Evolutionary conservation across 1,140 invertebrate genomes (phyloP).

Genomic region (Drosophila murphyi): DNA sequence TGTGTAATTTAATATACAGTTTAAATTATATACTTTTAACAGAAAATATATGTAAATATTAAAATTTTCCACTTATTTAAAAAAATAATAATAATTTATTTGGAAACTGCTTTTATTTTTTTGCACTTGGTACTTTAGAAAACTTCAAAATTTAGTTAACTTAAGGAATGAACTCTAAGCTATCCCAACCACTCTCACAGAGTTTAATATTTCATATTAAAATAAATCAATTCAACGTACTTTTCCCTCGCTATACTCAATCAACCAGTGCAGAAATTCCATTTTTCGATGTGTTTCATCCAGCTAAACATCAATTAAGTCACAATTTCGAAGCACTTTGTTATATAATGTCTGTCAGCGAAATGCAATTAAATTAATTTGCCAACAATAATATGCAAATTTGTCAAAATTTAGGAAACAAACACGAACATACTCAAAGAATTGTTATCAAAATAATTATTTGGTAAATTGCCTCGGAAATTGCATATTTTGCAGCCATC

Average conservation of each 20-base stretch:
- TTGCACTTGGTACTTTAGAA: too few species aligned
- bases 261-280: background rate
- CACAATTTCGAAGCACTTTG: slow-evolving; percentile 45
- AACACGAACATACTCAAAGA: slow-evolving; percentile 40
- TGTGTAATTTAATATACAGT: too few species aligned
- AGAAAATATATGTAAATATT: too few species aligned
- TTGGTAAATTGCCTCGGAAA: slow-evolving; percentile 67
- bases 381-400: slow-evolving; percentile 71
- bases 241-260: background rate
- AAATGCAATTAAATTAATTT: slow-evolving; percentile 71
- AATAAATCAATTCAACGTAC: too few species aligned
- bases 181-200: too few species aligned
- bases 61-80: too few species aligned
- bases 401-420: slow-evolving; percentile 33
- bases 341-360: slow-evolving; percentile 24
- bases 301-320: background rate
- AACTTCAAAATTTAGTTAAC: too few species aligned
- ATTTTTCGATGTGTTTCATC: background rate
- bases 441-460: slow-evolving; percentile 71
- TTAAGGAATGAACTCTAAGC: too few species aligned
- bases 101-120: too few species aligned
- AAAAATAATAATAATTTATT: too few species aligned
- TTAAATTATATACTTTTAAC: too few species aligned
- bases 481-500: slow-evolving; percentile 27
- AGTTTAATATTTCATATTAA: too few species aligned